Base-by-base conservation (phyloP, 2,888 invertebrate genomes). In the Cyclophora albipunctata region DNA sequence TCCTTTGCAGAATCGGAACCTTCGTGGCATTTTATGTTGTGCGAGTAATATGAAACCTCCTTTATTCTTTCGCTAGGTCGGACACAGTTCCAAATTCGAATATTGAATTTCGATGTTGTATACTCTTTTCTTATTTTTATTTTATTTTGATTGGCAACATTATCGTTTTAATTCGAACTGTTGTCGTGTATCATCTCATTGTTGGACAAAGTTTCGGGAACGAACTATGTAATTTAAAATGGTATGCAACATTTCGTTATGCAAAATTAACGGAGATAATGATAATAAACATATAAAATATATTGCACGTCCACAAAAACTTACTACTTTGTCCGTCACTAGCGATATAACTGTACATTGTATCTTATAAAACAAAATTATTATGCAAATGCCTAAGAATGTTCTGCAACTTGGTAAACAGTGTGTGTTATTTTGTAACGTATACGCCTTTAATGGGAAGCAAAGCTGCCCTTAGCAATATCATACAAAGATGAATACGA, bases 401-500 rank as follows among this genome's bases (percentile, higher is more conserved):
- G 34, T 37, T 7, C 20, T n/a, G 20, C 20, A 42, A 40, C 20
- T 3, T 42, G 42, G 44, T 42, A 47, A 47, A 5, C 52, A 41
- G 50, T 57, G 45, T 58, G 54, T 56, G 45, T 3, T 47, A 7
- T 3, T 51, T 42, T 20, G 20, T 20, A 20, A 20, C 20, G 20
- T 20, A 35, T 33, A 45, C 41, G 55, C 51, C 51, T 54, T 49
- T 58, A 57, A 59, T 62, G 49, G 51, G 45, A 49, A 52, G 51
- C 55, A 54, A 57, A 58, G 53, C 57, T 49, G 58, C 59, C 57
- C 49, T 56, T 54, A 59, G 53, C 52, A 50, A 52, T 59, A 55
- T 54, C 52, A 54, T 55, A 51, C 50, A 51, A 57, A 56, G 57
- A 55, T 58, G 55, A 53, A 54, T 55, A 46, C 52, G 50, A 53